Evolutionary conservation across 2,797 vertebrate genomes (phyloP), one percentile per base, ranked within the genome.

Genomic region (Leontocebus nigricollis): DNA sequence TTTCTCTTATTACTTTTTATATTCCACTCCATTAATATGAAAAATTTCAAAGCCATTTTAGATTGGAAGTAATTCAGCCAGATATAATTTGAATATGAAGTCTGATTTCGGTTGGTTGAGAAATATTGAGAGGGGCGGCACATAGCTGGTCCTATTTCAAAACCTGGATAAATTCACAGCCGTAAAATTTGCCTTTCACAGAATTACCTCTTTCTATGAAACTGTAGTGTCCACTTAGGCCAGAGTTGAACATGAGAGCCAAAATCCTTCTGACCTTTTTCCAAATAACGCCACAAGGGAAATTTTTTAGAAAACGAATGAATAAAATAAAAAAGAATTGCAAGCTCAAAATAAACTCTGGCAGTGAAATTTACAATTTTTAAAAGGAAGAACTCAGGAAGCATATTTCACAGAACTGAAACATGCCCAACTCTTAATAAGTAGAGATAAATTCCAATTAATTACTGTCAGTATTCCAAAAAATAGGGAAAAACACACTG

Each of bases 1-100:
- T 98, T 98, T 97, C 91, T 95, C 91, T 97, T 97, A 97, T 97
- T 96, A 92, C 89, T 93, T 97, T 98, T 97, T 98, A 96, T 96
- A 96, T 95, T 97, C 76, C 72, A 96, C 96, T 97, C 85, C 92
- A 97, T 97, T 97, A 96, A 97, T 94, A 97, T 96, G 95, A 97
- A 98, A 97, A 96, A 93, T 95, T 96, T 96, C 96, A 97, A 98
- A 97, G 97, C 93, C 95, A 97, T 96, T 95, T 93, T 95, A 97
- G 95, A 96, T 98, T 97, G 95, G 94, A 97, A 93, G 87, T 97
- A 96, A 96, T 88, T 95, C 97, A 94, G 80, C 67, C 76, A 83
- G 89, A 61, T 93, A 93, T 0, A 41, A 86, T 79, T 93, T 81
- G 96, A 97, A 90, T 97, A 88, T 92, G 95, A 96, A 95, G 76